Base-by-base conservation (phyloP, 2,113 vertebrate species). In the Calidris pugnax region DNA sequence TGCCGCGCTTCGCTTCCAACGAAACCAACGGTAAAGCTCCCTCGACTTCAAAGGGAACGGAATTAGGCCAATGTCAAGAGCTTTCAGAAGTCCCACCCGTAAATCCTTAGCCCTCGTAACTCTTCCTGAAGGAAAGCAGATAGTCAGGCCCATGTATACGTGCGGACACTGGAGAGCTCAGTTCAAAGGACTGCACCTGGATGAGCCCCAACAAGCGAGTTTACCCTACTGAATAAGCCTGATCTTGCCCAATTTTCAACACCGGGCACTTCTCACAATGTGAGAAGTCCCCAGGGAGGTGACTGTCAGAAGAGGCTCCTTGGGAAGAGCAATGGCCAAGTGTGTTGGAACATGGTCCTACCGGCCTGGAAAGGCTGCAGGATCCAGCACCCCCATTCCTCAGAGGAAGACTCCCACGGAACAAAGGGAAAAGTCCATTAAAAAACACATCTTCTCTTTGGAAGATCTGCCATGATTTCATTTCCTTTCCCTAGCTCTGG, bases 121-220 rank as follows among this genome's bases (percentile, higher is more conserved):
- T 96, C 94, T 92, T 78, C 60, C 80, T 91, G 87, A 95, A 64
- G 93, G 69, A 81, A 84, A 92, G 80, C 94, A 96, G 93, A 85
- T 1, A 69, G 78, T 13, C 33, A 51, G 66, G 45, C 26, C 60
- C 8, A 24, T 1, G 56, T 4, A 39, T 14, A 28, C 3, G 18
- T 2, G 1, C 43, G 27, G 83, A 33, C 59, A 24, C 19, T 2
- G 4, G 32, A 78, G 86, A 82, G 17, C 60, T 43, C 33, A 1
- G 11, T 17, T 51, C 27, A 56, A 93, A 63, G 66, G 35, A 37
- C 73, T 39, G 47, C 14, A 39, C 16, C 47, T 35, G 39, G 56
- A 13, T 3, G 73, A 75, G 68, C 56, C 71, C 12, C 20, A 51
- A 17, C 41, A 14, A 6, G 22, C 0, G 7, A 66, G 27, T 43